Conservation (phyloP, 2,888 invertebrate species). For the Allygus modestus region DNA sequence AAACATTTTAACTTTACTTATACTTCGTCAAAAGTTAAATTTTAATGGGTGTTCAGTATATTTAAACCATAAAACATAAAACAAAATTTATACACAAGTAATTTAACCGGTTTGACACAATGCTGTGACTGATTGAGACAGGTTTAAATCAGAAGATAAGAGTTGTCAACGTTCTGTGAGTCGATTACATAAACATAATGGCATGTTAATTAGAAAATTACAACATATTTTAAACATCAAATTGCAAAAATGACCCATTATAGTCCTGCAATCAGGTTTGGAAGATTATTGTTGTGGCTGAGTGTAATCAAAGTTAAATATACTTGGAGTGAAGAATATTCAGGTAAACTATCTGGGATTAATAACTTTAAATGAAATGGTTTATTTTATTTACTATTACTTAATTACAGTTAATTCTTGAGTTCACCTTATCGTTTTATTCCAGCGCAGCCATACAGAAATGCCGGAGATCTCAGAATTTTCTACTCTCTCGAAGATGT, state of each 20-base stretch:
- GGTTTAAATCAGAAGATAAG: background rate
- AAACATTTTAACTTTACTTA: too few relatives aligned
- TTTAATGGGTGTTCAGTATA: too few relatives aligned
- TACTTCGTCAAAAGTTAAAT: too few relatives aligned
- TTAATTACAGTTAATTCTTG: background rate
- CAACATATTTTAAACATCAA: background rate
- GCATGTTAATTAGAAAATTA: background rate
- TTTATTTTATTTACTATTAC: background rate
- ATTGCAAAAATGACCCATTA: constrained; percentile 1
- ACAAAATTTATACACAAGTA: too few relatives aligned
- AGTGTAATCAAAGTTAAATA: background rate
- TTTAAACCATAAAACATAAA: too few relatives aligned
- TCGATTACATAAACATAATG: too few relatives aligned
- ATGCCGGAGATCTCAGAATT: constrained; percentile 48
- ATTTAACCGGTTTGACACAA: too few relatives aligned
- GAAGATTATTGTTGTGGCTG: background rate
- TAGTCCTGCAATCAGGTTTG: background rate
- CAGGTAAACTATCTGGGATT: background rate
- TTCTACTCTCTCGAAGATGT: constrained; percentile 36
- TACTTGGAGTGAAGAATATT: background rate
- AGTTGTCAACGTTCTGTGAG: too few relatives aligned
- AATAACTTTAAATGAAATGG: background rate
- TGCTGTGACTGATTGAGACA: too few relatives aligned
- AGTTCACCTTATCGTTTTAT: background rate
- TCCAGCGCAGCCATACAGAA: constrained; percentile 15